Conservation (phyloP, 2,888 invertebrate species). For the Pyralis farinalis region DNA sequence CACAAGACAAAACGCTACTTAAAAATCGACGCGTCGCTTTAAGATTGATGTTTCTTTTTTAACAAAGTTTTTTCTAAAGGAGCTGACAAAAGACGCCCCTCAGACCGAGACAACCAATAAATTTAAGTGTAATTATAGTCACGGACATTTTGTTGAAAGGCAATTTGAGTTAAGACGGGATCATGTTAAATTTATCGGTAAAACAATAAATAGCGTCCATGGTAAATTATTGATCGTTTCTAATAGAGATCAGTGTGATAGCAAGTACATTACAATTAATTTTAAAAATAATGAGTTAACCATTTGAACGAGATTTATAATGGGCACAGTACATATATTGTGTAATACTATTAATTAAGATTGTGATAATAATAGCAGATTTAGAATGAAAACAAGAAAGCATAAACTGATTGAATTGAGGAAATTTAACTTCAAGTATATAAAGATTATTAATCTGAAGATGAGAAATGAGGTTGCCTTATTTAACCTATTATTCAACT, state of each 20-base stretch:
- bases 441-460: no score
- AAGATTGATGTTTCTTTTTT: constrained; percentile 57
- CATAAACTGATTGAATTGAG: no score
- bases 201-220: constrained; percentile 29
- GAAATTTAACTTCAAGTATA: no score
- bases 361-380: no score
- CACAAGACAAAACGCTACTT: constrained; percentile 53
- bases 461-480: no score
- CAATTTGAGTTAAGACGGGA: constrained; percentile 58
- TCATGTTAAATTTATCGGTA: constrained; percentile 56
- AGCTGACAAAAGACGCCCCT: constrained; percentile 39
- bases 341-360: no score
- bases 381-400: no score
- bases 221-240: constrained; percentile 28
- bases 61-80: constrained; percentile 21
- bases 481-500: no score
- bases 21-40: constrained; percentile 49
- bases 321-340: no score
- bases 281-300: no score
- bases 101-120: constrained; percentile 57
- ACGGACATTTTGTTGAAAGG: constrained; percentile 69
- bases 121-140: constrained; percentile 68
- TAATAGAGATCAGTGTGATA: background rate
- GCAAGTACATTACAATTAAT: no score
- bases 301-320: no score